phyloP scores from a whole-genome alignment of 1,140 invertebrate genomes.

The Cheumatopsyche charites region DNA sequence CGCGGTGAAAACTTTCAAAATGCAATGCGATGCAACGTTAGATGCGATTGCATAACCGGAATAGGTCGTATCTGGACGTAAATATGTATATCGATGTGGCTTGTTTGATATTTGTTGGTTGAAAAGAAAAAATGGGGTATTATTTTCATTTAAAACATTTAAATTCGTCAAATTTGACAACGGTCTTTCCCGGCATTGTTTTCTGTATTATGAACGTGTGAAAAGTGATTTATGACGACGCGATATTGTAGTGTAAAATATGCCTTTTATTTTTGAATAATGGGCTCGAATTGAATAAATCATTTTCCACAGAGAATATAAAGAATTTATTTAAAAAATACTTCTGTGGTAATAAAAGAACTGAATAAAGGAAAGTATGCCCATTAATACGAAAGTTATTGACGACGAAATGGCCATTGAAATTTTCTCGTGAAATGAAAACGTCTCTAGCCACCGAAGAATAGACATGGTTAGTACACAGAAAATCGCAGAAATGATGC shows the following conservation, averaged over 20 bases:
- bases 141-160: not conserved
- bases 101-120: no score
- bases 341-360: not conserved
- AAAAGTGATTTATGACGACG: slow-evolving; percentile 17
- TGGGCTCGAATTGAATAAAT: not conserved
- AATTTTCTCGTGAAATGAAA: not conserved
- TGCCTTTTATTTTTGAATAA: slow-evolving; percentile 18
- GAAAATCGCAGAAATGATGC: not conserved
- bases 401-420: not conserved
- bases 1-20: no score
- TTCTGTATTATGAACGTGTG: not conserved
- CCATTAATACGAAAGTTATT: not conserved
- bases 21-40: no score
- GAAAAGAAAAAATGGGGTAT: not conserved
- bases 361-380: not conserved
- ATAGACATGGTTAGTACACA: not conserved
- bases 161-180: slow-evolving; percentile 10
- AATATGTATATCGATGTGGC: no score
- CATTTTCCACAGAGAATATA: not conserved
- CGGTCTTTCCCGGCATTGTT: not conserved
- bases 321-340: not conserved
- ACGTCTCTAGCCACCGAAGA: not conserved
- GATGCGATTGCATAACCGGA: no score
- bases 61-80: no score
- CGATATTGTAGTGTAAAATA: slow-evolving; percentile 10